These are phyloP conservation scores for Matsumyia berberina DNA, from an alignment of 2,888 invertebrate species.

Conservation along the genomic window DNA sequence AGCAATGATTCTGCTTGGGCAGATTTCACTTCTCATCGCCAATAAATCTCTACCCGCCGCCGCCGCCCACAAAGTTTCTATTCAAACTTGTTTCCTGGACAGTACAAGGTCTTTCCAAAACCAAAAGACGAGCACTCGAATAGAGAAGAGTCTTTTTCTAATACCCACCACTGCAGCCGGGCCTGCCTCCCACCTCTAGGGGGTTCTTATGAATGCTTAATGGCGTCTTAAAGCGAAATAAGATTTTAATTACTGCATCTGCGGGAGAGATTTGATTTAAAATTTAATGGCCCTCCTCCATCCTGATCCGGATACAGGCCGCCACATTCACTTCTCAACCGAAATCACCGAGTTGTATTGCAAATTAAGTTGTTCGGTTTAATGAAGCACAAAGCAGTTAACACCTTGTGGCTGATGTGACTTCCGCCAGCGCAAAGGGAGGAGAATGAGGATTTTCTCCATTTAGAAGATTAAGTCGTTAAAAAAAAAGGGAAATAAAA, in stretches of 20 bases:
- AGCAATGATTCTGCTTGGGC: slow-evolving; percentile 35
- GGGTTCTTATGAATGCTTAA: slow-evolving; percentile 53
- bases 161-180: background rate
- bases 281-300: slow-evolving; percentile 37
- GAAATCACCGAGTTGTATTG: slow-evolving; percentile 30
- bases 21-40: slow-evolving; percentile 23
- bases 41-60: slow-evolving; percentile 38
- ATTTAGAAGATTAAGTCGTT: slow-evolving; percentile 53
- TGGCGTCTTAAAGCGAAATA: slow-evolving; percentile 41
- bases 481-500: slow-evolving; percentile 21
- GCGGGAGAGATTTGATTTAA: slow-evolving; percentile 44
- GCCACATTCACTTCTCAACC: background rate
- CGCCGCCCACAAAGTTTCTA: slow-evolving; percentile 26
- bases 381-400: slow-evolving; percentile 61
- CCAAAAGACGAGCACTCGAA: background rate
- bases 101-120: background rate
- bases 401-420: slow-evolving; percentile 49
- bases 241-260: slow-evolving; percentile 70
- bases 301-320: background rate
- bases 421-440: slow-evolving; percentile 17
- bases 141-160: background rate
- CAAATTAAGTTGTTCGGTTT: slow-evolving; percentile 59
- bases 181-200: background rate
- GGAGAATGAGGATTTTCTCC: slow-evolving; percentile 26
- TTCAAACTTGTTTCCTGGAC: slow-evolving; percentile 18